Evolutionary conservation across 1,140 invertebrate genomes (phyloP).

Genomic region (Leptinotarsa texana): DNA sequence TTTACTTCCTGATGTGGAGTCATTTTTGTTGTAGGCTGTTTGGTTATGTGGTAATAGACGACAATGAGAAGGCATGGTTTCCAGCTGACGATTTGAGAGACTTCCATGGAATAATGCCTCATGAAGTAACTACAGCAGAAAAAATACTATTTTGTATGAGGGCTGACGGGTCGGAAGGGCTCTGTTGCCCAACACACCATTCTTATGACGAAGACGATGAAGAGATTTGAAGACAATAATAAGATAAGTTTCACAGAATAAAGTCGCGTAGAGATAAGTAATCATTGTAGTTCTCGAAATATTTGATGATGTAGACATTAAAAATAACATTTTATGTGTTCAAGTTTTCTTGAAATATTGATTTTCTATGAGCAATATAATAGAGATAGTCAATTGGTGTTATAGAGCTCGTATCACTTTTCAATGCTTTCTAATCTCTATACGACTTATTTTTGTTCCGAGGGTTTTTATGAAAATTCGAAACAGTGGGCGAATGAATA

Average conservation of each 20-base stretch:
- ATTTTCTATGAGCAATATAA: no score
- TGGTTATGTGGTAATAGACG: slow-evolving; percentile 80
- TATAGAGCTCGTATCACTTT: no score
- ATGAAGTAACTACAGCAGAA: slow-evolving; percentile 78
- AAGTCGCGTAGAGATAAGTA: not conserved
- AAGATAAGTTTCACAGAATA: not conserved
- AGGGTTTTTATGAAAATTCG: no score
- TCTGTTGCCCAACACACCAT: slow-evolving; percentile 77
- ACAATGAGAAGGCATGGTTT: slow-evolving; percentile 90
- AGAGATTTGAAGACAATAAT: slow-evolving; percentile 34
- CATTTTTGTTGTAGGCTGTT: slow-evolving; percentile 63
- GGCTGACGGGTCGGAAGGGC: slow-evolving; percentile 78
- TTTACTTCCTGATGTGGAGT: not conserved
- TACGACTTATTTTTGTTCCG: no score
- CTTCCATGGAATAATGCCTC: slow-evolving; percentile 82
- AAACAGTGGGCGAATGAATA: no score
- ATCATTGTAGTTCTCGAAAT: no score
- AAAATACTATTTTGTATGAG: slow-evolving; percentile 81
- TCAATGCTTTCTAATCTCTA: no score
- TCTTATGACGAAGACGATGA: slow-evolving; percentile 66
- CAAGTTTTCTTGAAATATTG: no score
- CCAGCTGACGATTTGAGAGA: slow-evolving; percentile 85
- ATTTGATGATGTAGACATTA: no score
- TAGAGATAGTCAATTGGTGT: no score
- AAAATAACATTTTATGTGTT: no score